These are phyloP conservation scores for Echiichthys vipera DNA, from an alignment of 2,797 vertebrate genomes.

Conservation along the genomic window DNA sequence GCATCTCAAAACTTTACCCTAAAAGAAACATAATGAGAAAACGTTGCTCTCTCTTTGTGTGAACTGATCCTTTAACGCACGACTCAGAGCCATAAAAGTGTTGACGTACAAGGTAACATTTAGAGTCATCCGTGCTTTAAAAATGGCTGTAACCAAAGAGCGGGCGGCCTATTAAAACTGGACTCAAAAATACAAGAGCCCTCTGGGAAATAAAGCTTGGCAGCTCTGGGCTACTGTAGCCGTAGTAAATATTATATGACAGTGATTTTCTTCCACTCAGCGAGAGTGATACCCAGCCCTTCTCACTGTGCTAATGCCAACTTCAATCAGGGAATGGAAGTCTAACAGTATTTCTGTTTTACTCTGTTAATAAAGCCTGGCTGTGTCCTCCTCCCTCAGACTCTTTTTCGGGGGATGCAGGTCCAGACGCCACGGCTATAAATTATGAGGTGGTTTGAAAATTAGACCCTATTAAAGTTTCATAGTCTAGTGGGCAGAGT, in stretches of 20 bases:
- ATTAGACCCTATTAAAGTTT: slow-evolving; percentile 68
- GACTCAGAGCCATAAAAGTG: neutral
- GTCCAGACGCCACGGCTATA: slow-evolving; percentile 48
- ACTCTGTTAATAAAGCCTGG: slow-evolving; percentile 9
- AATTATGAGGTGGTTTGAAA: slow-evolving; percentile 60
- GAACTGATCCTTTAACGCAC: neutral
- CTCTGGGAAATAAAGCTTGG: slow-evolving; percentile 60
- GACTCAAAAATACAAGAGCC: slow-evolving; percentile 38
- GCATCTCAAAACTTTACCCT: neutral
- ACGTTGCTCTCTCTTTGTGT: neutral
- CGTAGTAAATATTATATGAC: slow-evolving; percentile 51
- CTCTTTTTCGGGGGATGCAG: neutral
- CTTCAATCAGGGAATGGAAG: slow-evolving; percentile 8
- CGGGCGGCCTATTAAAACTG: slow-evolving; percentile 26
- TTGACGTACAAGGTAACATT: neutral
- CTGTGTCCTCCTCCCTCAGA: neutral
- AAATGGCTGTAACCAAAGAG: slow-evolving; percentile 1
- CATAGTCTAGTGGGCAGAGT: slow-evolving; percentile 49
- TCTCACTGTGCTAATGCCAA: slow-evolving; percentile 23
- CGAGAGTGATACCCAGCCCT: slow-evolving; percentile 16
- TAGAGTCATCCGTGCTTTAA: slow-evolving; percentile 7
- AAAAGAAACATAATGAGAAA: neutral
- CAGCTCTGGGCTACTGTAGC: slow-evolving; percentile 36
- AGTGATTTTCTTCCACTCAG: slow-evolving; percentile 28
- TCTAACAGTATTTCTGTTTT: slow-evolving; percentile 29